Conservation (phyloP, 2,888 invertebrate genomes). For the Drosophila fungiperda region DNA sequence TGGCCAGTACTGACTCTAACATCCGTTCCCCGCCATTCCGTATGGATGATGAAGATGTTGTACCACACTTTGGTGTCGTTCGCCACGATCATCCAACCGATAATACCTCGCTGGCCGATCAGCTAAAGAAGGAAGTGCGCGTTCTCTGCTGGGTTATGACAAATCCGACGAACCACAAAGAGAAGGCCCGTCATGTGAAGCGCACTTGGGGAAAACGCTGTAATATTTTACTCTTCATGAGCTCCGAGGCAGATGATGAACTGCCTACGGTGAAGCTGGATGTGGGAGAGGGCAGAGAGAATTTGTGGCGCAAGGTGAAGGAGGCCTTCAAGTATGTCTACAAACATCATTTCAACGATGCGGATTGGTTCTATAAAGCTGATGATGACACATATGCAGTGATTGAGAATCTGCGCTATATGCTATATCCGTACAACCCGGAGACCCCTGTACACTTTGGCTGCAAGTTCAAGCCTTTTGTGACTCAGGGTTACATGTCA, state of each 20-base stretch:
- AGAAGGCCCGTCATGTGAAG: neutral
- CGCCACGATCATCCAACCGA: neutral
- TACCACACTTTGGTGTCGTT: neutral
- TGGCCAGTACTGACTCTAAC: neutral
- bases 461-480: neutral
- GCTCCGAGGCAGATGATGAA: slow-evolving; percentile 7
- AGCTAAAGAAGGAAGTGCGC: slow-evolving; percentile 1
- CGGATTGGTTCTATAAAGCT: slow-evolving; percentile 15
- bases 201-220: slow-evolving; percentile 11
- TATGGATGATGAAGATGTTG: neutral
- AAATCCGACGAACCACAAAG: neutral
- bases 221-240: slow-evolving; percentile 15
- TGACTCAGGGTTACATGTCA: slow-evolving; percentile 5
- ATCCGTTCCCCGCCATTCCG: neutral
- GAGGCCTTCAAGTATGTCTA: slow-evolving; percentile 10
- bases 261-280: slow-evolving; percentile 2
- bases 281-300: slow-evolving; percentile 1
- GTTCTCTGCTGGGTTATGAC: slow-evolving; percentile 12
- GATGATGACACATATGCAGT: slow-evolving; percentile 11
- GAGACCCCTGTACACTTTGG: slow-evolving; percentile 12
- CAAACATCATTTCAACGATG: slow-evolving; percentile 10
- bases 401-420: slow-evolving; percentile 7
- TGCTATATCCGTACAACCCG: slow-evolving; percentile 9
- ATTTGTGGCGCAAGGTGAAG: slow-evolving; percentile 8
- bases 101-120: neutral